Base-by-base conservation (phyloP, 2,797 vertebrate genomes). In the Chromobotia macracanthus region DNA sequence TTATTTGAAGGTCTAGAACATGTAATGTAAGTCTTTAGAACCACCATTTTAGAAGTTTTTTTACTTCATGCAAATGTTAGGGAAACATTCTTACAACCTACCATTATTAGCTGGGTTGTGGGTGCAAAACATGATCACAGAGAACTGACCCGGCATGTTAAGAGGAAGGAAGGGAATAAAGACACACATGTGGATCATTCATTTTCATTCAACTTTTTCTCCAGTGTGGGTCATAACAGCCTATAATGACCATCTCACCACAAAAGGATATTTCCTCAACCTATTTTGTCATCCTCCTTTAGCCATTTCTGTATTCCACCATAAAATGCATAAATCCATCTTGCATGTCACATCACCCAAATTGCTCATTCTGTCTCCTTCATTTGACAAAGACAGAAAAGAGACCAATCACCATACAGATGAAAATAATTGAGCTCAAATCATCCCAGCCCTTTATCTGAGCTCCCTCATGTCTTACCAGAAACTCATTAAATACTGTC, bases 1-100 rank as follows among this genome's bases (percentile, higher is more conserved):
- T 88, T 75, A 87, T 90, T 90, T 89, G 83, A 82, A 84, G 88
- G 80, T 89, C 84, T 87, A 87, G 85, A 85, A 71, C 65, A 73
- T 83, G 86, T 41, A 1, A 79, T 82, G 65, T 69, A 82, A 84
- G 87, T 83, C 66, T 51, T 76, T 48, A 75, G 31, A 77, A 65
- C 15, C 18, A n/a, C n/a, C n/a, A n/a, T n/a, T n/a, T n/a, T n/a
- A n/a, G n/a, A n/a, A n/a, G n/a, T n/a, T n/a, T n/a, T n/a, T n/a
- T n/a, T n/a, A n/a, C n/a, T n/a, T n/a, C n/a, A n/a, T n/a, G n/a
- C n/a, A n/a, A n/a, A n/a, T n/a, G n/a, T n/a, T n/a, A n/a, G n/a
- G n/a, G n/a, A n/a, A n/a, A n/a, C n/a, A n/a, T n/a, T n/a, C n/a
- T n/a, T n/a, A n/a, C n/a, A n/a, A n/a, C n/a, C n/a, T n/a, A n/a